These are phyloP conservation scores for Brevimyrus niger DNA, from an alignment of 2,113 vertebrate species.

Conservation along the genomic window DNA sequence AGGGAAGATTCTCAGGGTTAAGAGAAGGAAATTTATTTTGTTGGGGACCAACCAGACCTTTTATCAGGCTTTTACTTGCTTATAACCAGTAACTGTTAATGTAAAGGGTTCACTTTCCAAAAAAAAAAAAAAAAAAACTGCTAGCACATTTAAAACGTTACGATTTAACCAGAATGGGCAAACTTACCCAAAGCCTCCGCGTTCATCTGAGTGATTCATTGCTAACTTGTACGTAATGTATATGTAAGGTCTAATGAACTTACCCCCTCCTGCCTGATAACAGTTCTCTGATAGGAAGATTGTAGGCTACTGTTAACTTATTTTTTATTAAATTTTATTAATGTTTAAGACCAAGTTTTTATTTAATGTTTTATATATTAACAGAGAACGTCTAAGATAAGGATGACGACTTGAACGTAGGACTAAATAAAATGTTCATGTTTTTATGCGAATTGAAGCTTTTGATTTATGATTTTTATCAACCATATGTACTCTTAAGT, in stretches of 20 bases:
- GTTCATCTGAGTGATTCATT: background rate
- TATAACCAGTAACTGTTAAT: background rate
- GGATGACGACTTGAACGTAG: background rate
- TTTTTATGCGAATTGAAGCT: background rate
- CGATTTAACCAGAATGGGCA: background rate
- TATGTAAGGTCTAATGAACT: background rate
- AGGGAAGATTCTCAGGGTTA: background rate
- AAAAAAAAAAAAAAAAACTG: background rate
- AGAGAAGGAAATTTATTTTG: background rate
- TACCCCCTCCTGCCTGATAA: background rate
- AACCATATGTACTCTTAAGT: background rate
- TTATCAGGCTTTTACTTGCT: background rate
- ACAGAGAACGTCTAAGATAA: background rate
- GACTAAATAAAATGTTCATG: background rate
- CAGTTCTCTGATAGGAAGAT: background rate
- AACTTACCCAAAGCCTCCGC: background rate
- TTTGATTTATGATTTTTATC: background rate
- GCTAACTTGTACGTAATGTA: background rate
- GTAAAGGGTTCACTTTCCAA: background rate
- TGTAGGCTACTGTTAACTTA: background rate
- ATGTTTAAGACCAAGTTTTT: background rate
- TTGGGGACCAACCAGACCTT: background rate
- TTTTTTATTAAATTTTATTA: background rate
- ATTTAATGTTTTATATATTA: background rate
- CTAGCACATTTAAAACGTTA: background rate